Evolutionary conservation across 2,888 invertebrate species (phyloP), one percentile per base, ranked within the genome.

Genomic region (Cyaniris semiargus): DNA sequence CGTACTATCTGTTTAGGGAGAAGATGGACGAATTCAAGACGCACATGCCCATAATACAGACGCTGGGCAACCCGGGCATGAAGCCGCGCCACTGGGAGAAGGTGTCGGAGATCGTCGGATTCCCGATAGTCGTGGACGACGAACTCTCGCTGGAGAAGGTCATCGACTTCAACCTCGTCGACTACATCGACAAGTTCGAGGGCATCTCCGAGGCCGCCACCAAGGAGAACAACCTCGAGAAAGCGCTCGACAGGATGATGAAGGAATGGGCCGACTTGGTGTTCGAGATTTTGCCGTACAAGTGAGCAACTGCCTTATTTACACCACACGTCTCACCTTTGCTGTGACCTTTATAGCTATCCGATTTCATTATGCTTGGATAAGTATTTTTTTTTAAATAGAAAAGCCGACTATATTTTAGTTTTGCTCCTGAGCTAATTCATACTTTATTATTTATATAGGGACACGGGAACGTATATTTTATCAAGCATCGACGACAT

Each of bases 61-160:
- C 98, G 0, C 91, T 99, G 27, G 99, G 99, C 72, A 99, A 99
- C 94, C 98, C 98, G 0, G 98, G 98, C 76, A 96, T 99, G 96
- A 97, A 98, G 85, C 95, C 94, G 1, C 95, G 98, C 0, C 99
- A 99, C 88, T 99, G 99, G 99, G 98, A 98, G 85, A 96, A 97
- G 90, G 96, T 99, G 6, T 98, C 98, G 0, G 98, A 99, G 85
- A 97, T 98, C 79, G 97, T 99, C 82, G 99, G 99, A 0, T 98
- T 98, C 88, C 98, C 98, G 0, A 97, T 99, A 70, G 95, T 96
- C 79, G 96, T 98, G 0, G 97, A 98, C 79, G 96, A 97, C 0
- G 96, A 96, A 44, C 94, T 98, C 81, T 97, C 98, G 0, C 92
- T 99, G 53, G 96, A 87, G 77, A 97, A 97, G 90, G 96, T 98